Evolutionary conservation across 2,888 invertebrate species (phyloP).

Genomic region (Pemphredon lugubris): DNA sequence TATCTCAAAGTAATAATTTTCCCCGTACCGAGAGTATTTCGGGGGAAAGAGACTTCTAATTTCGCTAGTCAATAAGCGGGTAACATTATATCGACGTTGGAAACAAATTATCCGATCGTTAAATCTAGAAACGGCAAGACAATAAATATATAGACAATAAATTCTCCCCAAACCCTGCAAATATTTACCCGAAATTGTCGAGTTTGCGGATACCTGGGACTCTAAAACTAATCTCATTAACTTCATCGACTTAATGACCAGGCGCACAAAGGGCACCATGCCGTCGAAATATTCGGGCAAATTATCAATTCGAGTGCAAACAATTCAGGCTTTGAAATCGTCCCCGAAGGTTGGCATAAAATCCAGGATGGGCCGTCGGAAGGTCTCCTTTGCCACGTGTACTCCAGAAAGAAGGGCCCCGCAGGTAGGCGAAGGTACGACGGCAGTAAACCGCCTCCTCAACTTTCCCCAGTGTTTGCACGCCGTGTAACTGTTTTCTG

Average conservation of each 20-base stretch:
- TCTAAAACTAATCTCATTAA: slow-evolving; percentile 23
- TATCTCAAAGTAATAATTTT: no score
- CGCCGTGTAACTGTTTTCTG: slow-evolving; percentile 33
- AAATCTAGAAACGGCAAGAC: no score
- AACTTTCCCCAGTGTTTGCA: slow-evolving; percentile 34
- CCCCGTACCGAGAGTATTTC: no score
- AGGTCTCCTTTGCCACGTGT: slow-evolving; percentile 24
- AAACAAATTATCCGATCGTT: no score
- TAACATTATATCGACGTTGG: no score
- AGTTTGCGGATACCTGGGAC: no score
- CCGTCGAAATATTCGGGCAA: neutral
- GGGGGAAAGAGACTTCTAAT: no score
- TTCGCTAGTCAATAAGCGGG: no score
- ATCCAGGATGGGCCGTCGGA: neutral
- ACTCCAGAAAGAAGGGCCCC: slow-evolving; percentile 18
- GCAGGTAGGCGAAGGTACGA: slow-evolving; percentile 19
- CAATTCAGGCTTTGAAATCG: neutral
- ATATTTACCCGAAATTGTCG: no score
- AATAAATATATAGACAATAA: no score
- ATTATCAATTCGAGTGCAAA: neutral
- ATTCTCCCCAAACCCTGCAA: no score
- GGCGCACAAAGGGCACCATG: slow-evolving; percentile 9
- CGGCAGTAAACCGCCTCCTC: slow-evolving; percentile 16
- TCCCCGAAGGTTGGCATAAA: neutral
- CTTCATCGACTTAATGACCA: neutral